phyloP scores from a whole-genome alignment of 2,797 vertebrate genomes.

The Agapornis canus region DNA sequence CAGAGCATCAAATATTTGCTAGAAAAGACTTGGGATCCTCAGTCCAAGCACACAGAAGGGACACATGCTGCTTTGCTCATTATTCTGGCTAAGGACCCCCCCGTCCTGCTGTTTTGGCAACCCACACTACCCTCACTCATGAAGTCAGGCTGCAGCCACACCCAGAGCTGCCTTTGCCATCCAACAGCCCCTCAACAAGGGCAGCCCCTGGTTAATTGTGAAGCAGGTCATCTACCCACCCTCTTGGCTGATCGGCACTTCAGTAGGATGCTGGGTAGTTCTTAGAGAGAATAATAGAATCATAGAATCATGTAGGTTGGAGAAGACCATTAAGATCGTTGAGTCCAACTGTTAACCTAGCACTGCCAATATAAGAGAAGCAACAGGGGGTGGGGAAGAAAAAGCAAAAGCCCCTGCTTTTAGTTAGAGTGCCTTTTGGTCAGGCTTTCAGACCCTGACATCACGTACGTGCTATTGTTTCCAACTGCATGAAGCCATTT shows the following conservation, averaged over 20 bases:
- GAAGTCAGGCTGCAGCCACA: background rate
- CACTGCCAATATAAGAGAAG: background rate
- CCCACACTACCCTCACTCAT: background rate
- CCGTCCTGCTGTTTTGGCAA: background rate
- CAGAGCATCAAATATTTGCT: conserved; percentile 20
- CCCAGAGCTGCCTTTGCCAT: background rate
- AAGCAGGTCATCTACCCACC: background rate
- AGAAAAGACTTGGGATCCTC: background rate
- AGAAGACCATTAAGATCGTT: background rate
- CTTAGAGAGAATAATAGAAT: background rate
- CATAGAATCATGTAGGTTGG: background rate
- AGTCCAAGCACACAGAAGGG: background rate
- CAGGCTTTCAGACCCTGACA: background rate
- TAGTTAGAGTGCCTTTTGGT: background rate
- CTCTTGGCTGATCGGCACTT: background rate
- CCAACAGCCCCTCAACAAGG: background rate
- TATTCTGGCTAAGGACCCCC: background rate
- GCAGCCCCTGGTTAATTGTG: background rate
- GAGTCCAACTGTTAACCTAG: background rate
- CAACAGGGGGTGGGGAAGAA: rapidly evolving
- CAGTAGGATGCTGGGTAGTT: background rate
- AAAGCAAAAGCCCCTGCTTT: background rate
- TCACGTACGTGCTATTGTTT: background rate
- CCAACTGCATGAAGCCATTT: background rate
- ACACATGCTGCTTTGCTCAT: background rate